Percentiles rank a stretch among this genome's conserved stretches.
phyloP scores from a whole-genome alignment of 2,797 vertebrate species.

The Brotula barbata region DNA sequence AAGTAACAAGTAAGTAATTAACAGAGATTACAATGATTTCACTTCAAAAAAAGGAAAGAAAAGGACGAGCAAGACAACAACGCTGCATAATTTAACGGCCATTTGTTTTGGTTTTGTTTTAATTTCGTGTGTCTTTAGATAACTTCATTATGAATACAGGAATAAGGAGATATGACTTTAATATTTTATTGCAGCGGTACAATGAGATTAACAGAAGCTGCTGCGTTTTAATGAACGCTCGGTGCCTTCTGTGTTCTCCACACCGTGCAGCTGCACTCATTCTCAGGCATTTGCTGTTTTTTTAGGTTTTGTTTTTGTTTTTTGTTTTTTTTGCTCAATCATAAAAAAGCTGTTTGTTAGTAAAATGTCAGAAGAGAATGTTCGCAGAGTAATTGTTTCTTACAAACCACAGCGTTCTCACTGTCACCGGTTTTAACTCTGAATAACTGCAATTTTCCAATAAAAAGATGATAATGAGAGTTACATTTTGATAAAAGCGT shows the following conservation, averaged over 20 bases:
- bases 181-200: slow-evolving; percentile 13
- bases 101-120: slow-evolving; percentile 1
- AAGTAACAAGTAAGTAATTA: too few relatives aligned
- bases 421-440: slow-evolving; percentile 2
- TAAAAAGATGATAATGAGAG: slow-evolving; percentile 1
- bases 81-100: slow-evolving; percentile 22
- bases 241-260: slow-evolving; percentile 2
- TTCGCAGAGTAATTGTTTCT: too few relatives aligned
- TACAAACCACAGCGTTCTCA: too few relatives aligned
- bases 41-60: too few relatives aligned
- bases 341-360: slow-evolving; percentile 34
- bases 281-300: slow-evolving; percentile 19
- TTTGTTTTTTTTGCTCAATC: slow-evolving; percentile 5
- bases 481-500: not conserved
- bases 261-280: slow-evolving; percentile 13
- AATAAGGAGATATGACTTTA: slow-evolving; percentile 14
- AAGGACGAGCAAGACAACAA: not conserved
- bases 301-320: too few relatives aligned
- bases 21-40: too few relatives aligned
- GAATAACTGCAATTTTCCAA: not conserved
- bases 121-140: slow-evolving; percentile 21
- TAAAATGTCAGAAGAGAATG: slow-evolving; percentile 19
- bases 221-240: slow-evolving; percentile 22
- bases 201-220: slow-evolving; percentile 10
- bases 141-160: slow-evolving; percentile 19